phyloP scores from a whole-genome alignment of 2,888 invertebrate species.

The Opisthograptis luteolata region DNA sequence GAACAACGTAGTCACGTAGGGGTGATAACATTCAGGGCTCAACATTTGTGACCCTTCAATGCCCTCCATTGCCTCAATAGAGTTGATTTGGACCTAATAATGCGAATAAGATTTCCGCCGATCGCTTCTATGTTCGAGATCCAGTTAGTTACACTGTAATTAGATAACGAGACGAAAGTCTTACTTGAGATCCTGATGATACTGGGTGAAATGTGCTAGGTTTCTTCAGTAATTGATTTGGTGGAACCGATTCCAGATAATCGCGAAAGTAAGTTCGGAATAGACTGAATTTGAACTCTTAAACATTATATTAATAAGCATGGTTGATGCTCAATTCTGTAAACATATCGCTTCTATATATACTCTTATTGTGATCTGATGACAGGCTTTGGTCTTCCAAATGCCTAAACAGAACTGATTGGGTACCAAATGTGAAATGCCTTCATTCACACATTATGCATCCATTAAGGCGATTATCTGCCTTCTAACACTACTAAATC shows the following conservation, averaged over 20 bases:
- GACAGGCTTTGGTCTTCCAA: no score
- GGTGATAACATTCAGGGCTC: slow-evolving; percentile 47
- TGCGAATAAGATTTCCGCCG: slow-evolving; percentile 41
- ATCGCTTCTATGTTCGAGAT: slow-evolving; percentile 12
- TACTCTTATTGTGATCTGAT: no score
- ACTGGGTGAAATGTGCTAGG: slow-evolving; percentile 9
- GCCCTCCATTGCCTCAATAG: slow-evolving; percentile 45
- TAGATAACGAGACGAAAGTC: slow-evolving; percentile 13
- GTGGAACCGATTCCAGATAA: not conserved
- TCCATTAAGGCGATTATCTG: slow-evolving; percentile 18
- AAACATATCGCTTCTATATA: no score
- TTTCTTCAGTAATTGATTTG: slow-evolving; percentile 8
- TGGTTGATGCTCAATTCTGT: no score
- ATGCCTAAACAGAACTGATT: no score
- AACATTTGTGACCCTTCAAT: slow-evolving; percentile 50
- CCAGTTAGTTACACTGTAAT: slow-evolving; percentile 14
- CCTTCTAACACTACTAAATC: slow-evolving; percentile 13
- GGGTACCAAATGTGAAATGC: no score
- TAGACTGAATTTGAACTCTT: no score
- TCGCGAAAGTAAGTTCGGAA: not conserved
- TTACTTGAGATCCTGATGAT: slow-evolving; percentile 8
- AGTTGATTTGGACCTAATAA: slow-evolving; percentile 47
- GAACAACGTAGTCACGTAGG: slow-evolving; percentile 56
- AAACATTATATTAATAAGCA: no score
- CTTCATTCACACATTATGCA: slow-evolving; percentile 1